Base-by-base conservation (phyloP, 2,797 vertebrate species). In the Lophius americanus region DNA sequence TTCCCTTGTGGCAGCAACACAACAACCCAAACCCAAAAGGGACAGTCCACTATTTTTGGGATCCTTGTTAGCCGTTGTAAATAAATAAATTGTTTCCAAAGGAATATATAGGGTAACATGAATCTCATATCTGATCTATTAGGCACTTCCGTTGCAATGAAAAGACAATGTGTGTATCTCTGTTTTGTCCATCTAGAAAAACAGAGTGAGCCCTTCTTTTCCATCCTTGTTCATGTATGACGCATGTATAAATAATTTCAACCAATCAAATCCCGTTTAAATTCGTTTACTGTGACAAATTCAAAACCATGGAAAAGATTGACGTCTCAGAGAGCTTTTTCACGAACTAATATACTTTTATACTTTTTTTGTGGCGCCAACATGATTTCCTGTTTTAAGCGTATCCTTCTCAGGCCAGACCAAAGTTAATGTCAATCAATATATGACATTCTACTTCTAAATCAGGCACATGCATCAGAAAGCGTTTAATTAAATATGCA, bases 61-160 rank as follows among this genome's bases (percentile, higher is more conserved):
- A 23, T 23, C 23, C 23, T 23, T 23, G 23, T 23, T 23, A 23
- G 23, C 23, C 23, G 23, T 23, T 23, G 23, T 1, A 23, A 23
- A 1, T 23, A 23, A 23, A 23, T 23, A 23, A 23, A 23, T 1
- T 23, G 23, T 23, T 54, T 47, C 11, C 5, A 47, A 39, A 14
- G 14, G 44, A 58, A 69, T 52, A 37, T 42, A 66, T 66, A 69
- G 8, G 44, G 12, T 7, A 52, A 57, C 48, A 51, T 36, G 52
- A 56, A 71, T 52, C n/a, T 53, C 35, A 38, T 11, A 49, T 49
- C 51, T 44, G 10, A 74, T 72, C 48, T 72, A 35, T 48, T 52
- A 64, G 39, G 5, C 41, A 60, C 9, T 75, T 68, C 23, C 44
- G 23, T 23, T 23, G 23, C 23, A 44, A 11, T 52, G 35, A 51